phyloP scores from a whole-genome alignment of 1,140 invertebrate species.

The Amyelois transitella region DNA sequence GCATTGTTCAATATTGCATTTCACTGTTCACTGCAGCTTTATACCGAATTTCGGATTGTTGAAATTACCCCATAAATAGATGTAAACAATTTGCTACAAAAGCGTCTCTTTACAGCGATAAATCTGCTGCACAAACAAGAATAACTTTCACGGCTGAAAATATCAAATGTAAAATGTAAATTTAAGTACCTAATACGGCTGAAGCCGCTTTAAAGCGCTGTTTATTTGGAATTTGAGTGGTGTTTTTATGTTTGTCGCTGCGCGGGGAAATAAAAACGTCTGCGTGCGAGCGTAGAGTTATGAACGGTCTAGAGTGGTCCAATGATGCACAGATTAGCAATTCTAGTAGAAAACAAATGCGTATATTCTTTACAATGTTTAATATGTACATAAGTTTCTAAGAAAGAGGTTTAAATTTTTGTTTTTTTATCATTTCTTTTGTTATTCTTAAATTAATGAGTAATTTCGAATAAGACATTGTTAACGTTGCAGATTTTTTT shows the following conservation, averaged over 20 bases:
- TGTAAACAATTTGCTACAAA: constrained; percentile 51
- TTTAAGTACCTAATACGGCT: constrained; percentile 68
- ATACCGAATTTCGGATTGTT: constrained; percentile 41
- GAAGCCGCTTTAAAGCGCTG: constrained; percentile 56
- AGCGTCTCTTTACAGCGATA: constrained; percentile 46
- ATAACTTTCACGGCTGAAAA: constrained; percentile 60
- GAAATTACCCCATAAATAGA: constrained; percentile 62
- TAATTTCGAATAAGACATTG: too few relatives aligned
- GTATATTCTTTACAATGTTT: too few relatives aligned
- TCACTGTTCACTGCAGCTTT: constrained; percentile 23
- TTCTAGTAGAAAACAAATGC: neutral
- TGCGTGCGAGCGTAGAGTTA: constrained; percentile 44
- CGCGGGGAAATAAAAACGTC: constrained; percentile 65
- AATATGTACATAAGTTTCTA: too few relatives aligned
- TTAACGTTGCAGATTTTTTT: too few relatives aligned
- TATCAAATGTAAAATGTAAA: constrained; percentile 69
- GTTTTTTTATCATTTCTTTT: too few relatives aligned
- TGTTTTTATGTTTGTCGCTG: constrained; percentile 62
- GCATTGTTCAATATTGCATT: neutral
- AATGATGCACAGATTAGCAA: constrained; percentile 28
- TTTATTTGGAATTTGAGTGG: constrained; percentile 64
- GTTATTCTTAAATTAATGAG: too few relatives aligned
- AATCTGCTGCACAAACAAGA: constrained; percentile 48
- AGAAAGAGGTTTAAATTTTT: too few relatives aligned
- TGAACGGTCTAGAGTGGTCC: constrained; percentile 55